Evolutionary conservation across 2,888 invertebrate species (phyloP).

Genomic region (Oscheius sp.): DNA sequence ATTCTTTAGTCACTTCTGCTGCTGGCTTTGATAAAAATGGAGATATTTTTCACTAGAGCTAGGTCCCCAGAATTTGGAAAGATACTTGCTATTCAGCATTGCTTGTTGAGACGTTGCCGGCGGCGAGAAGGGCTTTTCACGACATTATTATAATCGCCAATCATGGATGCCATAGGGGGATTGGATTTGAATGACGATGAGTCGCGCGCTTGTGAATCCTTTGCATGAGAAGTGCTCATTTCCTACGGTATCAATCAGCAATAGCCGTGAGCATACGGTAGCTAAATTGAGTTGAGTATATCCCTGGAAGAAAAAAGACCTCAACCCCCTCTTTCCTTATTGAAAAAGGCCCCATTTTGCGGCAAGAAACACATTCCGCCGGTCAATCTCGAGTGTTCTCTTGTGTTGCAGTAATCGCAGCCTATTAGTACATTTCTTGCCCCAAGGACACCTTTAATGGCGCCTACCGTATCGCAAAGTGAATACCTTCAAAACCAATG

Average conservation of each 20-base stretch:
- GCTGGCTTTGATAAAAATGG: no score
- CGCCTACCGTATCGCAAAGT: slow-evolving; percentile 24
- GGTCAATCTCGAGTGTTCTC: slow-evolving; percentile 29
- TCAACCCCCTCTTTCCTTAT: neutral
- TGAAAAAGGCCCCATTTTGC: slow-evolving; percentile 9
- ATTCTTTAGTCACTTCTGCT: neutral
- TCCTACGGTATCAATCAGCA: slow-evolving; percentile 24
- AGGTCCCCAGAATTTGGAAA: neutral
- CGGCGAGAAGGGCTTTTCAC: slow-evolving; percentile 30
- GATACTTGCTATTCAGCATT: neutral
- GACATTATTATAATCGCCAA: slow-evolving; percentile 32
- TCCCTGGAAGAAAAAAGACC: no score
- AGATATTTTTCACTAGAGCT: neutral
- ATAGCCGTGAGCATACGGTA: slow-evolving; percentile 13
- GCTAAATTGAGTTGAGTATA: neutral
- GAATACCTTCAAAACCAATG: slow-evolving; percentile 25
- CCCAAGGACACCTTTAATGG: slow-evolving; percentile 30
- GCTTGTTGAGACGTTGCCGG: slow-evolving; percentile 27
- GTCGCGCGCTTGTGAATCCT: slow-evolving; percentile 22
- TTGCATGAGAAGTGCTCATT: slow-evolving; percentile 29
- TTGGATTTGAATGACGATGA: slow-evolving; percentile 32
- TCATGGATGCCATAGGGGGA: slow-evolving; percentile 31
- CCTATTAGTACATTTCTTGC: slow-evolving; percentile 33
- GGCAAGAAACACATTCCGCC: slow-evolving; percentile 25
- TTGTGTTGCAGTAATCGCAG: slow-evolving; percentile 30